Base-by-base conservation (phyloP, 2,888 invertebrate species). In the Morinoia aosen region DNA sequence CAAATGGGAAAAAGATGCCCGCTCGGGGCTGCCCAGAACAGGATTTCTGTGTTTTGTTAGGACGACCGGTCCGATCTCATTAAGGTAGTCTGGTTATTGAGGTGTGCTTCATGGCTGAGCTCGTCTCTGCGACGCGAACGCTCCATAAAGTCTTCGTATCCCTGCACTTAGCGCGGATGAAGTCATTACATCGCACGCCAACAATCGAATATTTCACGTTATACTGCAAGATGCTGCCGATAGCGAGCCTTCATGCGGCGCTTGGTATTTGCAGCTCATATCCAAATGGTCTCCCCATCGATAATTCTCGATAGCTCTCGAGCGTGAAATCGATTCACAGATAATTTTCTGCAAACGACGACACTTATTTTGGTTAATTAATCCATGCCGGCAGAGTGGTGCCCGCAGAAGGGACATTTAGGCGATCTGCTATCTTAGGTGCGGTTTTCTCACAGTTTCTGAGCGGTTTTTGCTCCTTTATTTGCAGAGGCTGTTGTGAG, bases 261-360 rank as follows among this genome's bases (percentile, higher is more conserved):
- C 58, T 57, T 93, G 48, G 48, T 33, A 93, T 57, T 93, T 93
- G 19, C 57, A 93, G n/a, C 93, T 57, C 58, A 58, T 57, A 19
- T 57, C 33, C 57, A 57, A 57, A 93, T 40, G 57, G 48, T 93
- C 93, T 33, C 33, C 25, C 11, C 93, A 57, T 93, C 93, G 58
- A 58, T 93, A 58, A 12, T 56, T 93, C 93, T 93, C 57, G 58
- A 56, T 93, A 12, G 93, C 93, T 93, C 93, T 57, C 57, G 93
- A 93, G 93, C 93, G 93, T 93, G 93, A 93, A 93, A 93, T 93
- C 48, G 93, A 93, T 93, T 93, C 93, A 93, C 93, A 48, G 93
- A 93, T 93, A 93, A 93, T 93, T 93, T 93, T 93, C 93, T 57
- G 39, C 57, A 93, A 93, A 93, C 93, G 93, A 93, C 58, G 93